Conservation (phyloP, 2,888 invertebrate genomes). For the Melinaea menophilus region DNA sequence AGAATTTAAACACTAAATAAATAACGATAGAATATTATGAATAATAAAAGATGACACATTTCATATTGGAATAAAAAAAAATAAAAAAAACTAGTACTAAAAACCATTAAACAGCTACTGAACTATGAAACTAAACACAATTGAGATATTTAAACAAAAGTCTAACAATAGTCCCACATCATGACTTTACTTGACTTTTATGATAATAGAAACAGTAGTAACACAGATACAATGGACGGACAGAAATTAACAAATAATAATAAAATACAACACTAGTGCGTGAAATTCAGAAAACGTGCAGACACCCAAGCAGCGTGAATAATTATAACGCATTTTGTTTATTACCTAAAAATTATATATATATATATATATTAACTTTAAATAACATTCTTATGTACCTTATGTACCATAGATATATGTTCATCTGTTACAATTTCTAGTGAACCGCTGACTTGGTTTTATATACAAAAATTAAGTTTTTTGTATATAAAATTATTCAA, state of each 20-base stretch:
- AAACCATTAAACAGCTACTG: no score
- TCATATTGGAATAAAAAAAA: background rate
- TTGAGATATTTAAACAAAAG: constrained; percentile 14
- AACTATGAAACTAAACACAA: constrained; percentile 4
- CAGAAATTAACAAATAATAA: constrained; percentile 46
- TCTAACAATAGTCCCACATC: constrained; percentile 31
- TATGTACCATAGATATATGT: no score
- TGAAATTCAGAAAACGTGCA: constrained; percentile 55
- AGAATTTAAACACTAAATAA: no score
- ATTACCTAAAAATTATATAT: constrained; percentile 19
- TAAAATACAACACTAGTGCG: constrained; percentile 50
- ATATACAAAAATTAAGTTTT: background rate
- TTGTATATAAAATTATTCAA: background rate
- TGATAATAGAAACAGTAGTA: constrained; percentile 42
- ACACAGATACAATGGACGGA: constrained; percentile 44
- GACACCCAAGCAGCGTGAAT: constrained; percentile 62
- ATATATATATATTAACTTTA: no score
- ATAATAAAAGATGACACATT: no score
- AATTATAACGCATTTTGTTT: constrained; percentile 45
- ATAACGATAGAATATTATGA: no score
- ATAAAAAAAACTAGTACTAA: no score
- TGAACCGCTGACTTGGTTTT: background rate
- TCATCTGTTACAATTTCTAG: background rate
- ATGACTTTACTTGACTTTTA: constrained; percentile 29
- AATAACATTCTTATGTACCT: no score